phyloP scores from a whole-genome alignment of 1,140 invertebrate species.

The Drosophila obscura region DNA sequence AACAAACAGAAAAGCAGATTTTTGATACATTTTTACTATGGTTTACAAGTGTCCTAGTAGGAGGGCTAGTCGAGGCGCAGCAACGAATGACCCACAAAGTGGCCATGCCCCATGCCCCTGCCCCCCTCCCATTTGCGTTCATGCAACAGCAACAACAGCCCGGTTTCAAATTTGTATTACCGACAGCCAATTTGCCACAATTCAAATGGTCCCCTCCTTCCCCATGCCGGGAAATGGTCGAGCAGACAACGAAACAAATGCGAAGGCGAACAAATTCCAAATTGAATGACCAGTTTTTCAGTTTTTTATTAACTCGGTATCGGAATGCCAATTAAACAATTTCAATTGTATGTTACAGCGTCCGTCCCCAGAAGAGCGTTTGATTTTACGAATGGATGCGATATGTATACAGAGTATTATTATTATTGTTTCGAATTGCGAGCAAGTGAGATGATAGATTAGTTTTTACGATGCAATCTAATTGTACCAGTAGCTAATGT shows the following conservation, averaged over 20 bases:
- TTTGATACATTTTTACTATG: conserved; percentile 53
- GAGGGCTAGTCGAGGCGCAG: conserved; percentile 26
- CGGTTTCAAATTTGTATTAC: conserved; percentile 33
- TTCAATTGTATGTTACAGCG: conserved; percentile 52
- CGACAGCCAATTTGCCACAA: conserved; percentile 25
- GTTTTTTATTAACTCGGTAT: conserved; percentile 43
- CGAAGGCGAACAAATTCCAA: conserved; percentile 32
- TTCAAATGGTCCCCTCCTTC: conserved; percentile 13
- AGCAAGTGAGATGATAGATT: conserved; percentile 43
- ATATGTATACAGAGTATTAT: conserved; percentile 64
- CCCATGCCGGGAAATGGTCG: conserved; percentile 6
- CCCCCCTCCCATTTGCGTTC: conserved; percentile 25
- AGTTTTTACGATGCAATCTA: conserved; percentile 72
- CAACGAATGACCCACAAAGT: conserved; percentile 35
- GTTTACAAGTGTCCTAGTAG: conserved; percentile 40
- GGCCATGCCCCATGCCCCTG: background rate
- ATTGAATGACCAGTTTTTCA: conserved; percentile 48
- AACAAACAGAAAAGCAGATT: conserved; percentile 9
- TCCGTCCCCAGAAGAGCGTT: conserved; percentile 61
- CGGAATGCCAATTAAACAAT: conserved; percentile 46
- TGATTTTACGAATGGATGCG: conserved; percentile 44
- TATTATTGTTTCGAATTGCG: conserved; percentile 35
- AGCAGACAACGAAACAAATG: conserved; percentile 53
- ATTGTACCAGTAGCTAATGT: conserved; percentile 67
- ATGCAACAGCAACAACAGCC: conserved; percentile 1